A percentile compares a stretch with the other conserved stretches of the same genome.
Conservation (phyloP, 1,140 invertebrate genomes). For the Neotoxoptera formosana region DNA sequence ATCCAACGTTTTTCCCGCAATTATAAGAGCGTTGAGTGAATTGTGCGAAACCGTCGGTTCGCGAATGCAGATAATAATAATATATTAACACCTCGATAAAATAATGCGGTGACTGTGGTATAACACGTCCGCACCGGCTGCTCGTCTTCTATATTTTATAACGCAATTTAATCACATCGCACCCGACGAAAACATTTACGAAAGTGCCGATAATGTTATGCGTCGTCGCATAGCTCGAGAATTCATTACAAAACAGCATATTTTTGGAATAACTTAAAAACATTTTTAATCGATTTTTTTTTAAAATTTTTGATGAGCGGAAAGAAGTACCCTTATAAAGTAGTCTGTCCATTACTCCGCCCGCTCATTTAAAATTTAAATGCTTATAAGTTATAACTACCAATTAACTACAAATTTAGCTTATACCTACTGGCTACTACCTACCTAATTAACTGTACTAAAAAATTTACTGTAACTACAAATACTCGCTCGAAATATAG, state of each 20-base stretch:
- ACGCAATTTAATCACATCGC: neutral
- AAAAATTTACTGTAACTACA: neutral
- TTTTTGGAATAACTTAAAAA: neutral
- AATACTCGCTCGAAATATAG: too few species aligned
- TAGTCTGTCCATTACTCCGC: too few species aligned
- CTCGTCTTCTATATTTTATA: neutral
- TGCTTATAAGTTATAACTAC: neutral
- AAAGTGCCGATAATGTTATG: too few species aligned
- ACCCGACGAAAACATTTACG: neutral
- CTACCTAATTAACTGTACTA: too few species aligned
- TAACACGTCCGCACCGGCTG: neutral
- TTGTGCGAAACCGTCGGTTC: neutral
- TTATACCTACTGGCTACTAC: neutral
- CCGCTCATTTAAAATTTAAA: too few species aligned
- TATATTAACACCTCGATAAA: neutral
- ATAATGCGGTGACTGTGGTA: neutral
- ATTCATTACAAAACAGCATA: neutral
- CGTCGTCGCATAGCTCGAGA: neutral
- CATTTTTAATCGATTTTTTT: neutral
- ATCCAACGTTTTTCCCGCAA: constrained; percentile 28
- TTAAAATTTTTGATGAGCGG: neutral
- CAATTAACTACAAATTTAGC: neutral
- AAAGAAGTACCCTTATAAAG: neutral
- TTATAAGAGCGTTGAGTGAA: constrained; percentile 41
- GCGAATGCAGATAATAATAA: neutral